phyloP scores from a whole-genome alignment of 2,888 invertebrate genomes.

The Pegoplata infirma region DNA sequence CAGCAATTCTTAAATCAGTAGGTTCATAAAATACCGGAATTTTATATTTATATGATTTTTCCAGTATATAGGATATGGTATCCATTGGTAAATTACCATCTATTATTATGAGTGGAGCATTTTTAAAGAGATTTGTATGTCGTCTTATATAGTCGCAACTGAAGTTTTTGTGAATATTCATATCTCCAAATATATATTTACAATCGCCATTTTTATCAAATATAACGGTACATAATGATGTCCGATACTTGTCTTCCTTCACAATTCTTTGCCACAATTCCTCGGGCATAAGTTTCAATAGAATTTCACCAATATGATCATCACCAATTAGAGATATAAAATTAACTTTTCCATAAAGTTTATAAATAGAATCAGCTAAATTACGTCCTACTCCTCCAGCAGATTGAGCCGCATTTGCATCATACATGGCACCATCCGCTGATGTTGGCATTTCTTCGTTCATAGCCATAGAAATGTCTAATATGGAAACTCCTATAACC shows the following conservation, averaged over 20 bases:
- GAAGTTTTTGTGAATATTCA: constrained; percentile 87
- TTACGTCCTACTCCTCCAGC: constrained; percentile 97
- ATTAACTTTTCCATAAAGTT: constrained; percentile 82
- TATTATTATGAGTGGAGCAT: constrained; percentile 86
- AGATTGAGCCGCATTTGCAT: constrained; percentile 81
- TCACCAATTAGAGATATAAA: constrained; percentile 88
- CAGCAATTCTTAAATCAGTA: constrained; percentile 88
- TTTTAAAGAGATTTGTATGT: constrained; percentile 81
- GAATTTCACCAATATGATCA: constrained; percentile 80
- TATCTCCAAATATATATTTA: constrained; percentile 88
- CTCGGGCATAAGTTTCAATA: constrained; percentile 73
- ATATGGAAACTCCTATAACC: constrained; percentile 87
- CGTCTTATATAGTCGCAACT: constrained; percentile 82
- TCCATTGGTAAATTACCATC: constrained; percentile 89
- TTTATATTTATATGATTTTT: constrained; percentile 80
- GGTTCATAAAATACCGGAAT: constrained; percentile 95
- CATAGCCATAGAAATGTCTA: constrained; percentile 85
- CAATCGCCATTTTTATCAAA: constrained; percentile 88
- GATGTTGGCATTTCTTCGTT: constrained; percentile 81
- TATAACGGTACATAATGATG: constrained; percentile 87
- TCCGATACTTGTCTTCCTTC: constrained; percentile 73
- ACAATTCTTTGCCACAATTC: constrained; percentile 72
- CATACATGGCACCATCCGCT: constrained; percentile 88
- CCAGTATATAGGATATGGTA: constrained; percentile 83
- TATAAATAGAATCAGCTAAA: constrained; percentile 90